Percentiles rank a stretch among this genome's conserved stretches.
phyloP scores from a whole-genome alignment of 2,888 invertebrate species.

The Epinotia ramella region DNA sequence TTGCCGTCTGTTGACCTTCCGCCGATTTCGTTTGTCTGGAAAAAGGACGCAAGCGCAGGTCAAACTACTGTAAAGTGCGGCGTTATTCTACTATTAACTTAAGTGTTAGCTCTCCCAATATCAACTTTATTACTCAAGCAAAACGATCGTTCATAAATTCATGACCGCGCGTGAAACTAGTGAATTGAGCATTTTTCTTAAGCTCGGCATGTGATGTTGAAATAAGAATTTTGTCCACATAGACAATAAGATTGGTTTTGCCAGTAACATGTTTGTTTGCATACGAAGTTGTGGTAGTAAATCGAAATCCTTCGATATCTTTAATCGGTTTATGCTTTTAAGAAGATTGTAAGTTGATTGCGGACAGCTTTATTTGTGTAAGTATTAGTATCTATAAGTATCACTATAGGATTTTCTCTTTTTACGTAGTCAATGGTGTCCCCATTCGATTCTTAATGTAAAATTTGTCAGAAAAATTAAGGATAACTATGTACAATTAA shows the following conservation, averaged over 20 bases:
- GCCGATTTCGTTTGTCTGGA: slow-evolving; percentile 7
- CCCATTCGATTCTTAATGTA: background rate
- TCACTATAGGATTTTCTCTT: slow-evolving; percentile 13
- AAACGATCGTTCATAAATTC: background rate
- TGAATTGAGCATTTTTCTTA: background rate
- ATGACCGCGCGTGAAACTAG: background rate
- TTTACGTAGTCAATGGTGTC: background rate
- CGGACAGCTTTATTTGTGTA: slow-evolving; percentile 13
- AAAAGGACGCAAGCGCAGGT: background rate
- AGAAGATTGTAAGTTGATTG: slow-evolving; percentile 21
- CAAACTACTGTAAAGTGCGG: background rate
- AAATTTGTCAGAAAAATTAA: background rate
- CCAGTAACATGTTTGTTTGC: slow-evolving; percentile 1
- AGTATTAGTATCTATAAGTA: background rate
- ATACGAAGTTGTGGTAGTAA: slow-evolving; percentile 14
- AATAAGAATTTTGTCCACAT: background rate
- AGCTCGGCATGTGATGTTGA: no score
- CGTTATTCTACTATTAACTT: background rate
- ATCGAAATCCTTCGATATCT: slow-evolving; percentile 22
- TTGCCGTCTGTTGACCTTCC: slow-evolving; percentile 29
- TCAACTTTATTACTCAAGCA: slow-evolving; percentile 6
- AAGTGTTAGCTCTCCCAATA: background rate
- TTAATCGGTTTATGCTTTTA: slow-evolving; percentile 34
- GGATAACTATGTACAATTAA: background rate
- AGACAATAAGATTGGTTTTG: background rate